Conservation (phyloP, 2,888 invertebrate genomes). For the Sabatieria punctata region DNA sequence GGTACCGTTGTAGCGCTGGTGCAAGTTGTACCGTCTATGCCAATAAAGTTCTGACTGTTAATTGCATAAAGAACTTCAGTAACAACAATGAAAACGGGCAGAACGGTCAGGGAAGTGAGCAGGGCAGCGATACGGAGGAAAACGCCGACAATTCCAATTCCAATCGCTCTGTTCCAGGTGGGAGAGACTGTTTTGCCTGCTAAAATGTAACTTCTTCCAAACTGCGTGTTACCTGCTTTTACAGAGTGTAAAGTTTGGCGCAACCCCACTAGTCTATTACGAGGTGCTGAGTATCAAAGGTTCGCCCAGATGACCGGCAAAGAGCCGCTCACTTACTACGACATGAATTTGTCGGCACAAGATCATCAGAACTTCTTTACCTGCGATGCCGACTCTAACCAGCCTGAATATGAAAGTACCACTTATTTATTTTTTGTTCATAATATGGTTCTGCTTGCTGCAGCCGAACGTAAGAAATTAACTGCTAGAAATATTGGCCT, state of each 20-base stretch:
- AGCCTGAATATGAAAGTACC: conserved; percentile 65
- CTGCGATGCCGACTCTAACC: conserved; percentile 68
- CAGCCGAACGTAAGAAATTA: background rate
- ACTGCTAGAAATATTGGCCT: background rate
- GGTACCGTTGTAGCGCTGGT: too few relatives aligned
- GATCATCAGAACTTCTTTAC: conserved; percentile 94
- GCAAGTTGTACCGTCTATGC: too few relatives aligned
- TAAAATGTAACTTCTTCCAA: too few relatives aligned
- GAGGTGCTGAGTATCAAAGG: conserved; percentile 90
- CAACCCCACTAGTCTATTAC: conserved; percentile 80
- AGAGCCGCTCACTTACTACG: conserved; percentile 90
- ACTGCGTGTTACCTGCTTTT: too few relatives aligned
- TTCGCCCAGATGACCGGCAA: conserved; percentile 75
- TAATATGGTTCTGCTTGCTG: background rate
- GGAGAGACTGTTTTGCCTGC: too few relatives aligned
- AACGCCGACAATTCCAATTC: background rate
- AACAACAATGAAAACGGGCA: conserved; percentile 4
- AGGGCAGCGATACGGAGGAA: conserved; percentile 3
- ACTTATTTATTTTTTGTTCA: conserved; percentile 1
- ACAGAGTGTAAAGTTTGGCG: conserved; percentile 84
- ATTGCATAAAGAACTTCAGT: too few relatives aligned
- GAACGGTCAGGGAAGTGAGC: background rate
- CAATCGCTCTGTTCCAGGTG: conserved; percentile 14
- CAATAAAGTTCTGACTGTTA: too few relatives aligned
- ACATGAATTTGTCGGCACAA: conserved; percentile 96